phyloP scores from a whole-genome alignment of 2,113 vertebrate species.

The Scatophagus argus region DNA sequence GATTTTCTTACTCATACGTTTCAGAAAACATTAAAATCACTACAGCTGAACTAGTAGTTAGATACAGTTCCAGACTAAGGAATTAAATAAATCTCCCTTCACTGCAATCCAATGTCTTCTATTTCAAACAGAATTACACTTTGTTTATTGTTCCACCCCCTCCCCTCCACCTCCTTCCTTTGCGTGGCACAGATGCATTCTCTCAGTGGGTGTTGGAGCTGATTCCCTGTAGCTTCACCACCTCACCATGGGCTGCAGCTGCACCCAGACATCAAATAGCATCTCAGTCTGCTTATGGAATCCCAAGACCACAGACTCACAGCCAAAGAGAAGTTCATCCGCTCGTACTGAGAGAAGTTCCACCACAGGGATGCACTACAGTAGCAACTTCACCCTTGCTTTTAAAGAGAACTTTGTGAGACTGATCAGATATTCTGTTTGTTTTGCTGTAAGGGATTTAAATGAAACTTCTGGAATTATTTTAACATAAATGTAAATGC shows the following conservation, averaged over 20 bases:
- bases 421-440: slow-evolving; percentile 38
- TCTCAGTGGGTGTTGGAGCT: slow-evolving; percentile 37
- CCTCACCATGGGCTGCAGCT: slow-evolving; percentile 47
- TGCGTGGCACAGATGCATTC: slow-evolving; percentile 22
- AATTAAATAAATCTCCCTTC: not conserved
- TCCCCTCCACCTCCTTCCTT: slow-evolving; percentile 17
- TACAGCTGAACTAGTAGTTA: not conserved
- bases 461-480: slow-evolving; percentile 17
- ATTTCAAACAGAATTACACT: slow-evolving; percentile 38
- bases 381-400: slow-evolving; percentile 25
- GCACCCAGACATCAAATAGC: slow-evolving; percentile 57
- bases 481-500: slow-evolving; percentile 14
- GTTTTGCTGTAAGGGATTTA: slow-evolving; percentile 21
- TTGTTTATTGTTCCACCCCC: slow-evolving; percentile 35
- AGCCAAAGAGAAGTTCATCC: slow-evolving; percentile 49
- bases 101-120: slow-evolving; percentile 19
- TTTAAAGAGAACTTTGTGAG: slow-evolving; percentile 17
- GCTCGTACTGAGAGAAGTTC: slow-evolving; percentile 35
- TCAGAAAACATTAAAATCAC: not conserved
- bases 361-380: slow-evolving; percentile 24
- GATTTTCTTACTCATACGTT: not conserved
- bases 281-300: slow-evolving; percentile 42
- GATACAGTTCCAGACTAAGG: not conserved
- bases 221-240: slow-evolving; percentile 38
- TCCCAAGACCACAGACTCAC: slow-evolving; percentile 36